Evolutionary conservation across 30 jellyfish, hydroid and myxozoan species (phyloP), one percentile per base, ranked within the genome.

Genomic region (Cassiopea xamachana): DNA sequence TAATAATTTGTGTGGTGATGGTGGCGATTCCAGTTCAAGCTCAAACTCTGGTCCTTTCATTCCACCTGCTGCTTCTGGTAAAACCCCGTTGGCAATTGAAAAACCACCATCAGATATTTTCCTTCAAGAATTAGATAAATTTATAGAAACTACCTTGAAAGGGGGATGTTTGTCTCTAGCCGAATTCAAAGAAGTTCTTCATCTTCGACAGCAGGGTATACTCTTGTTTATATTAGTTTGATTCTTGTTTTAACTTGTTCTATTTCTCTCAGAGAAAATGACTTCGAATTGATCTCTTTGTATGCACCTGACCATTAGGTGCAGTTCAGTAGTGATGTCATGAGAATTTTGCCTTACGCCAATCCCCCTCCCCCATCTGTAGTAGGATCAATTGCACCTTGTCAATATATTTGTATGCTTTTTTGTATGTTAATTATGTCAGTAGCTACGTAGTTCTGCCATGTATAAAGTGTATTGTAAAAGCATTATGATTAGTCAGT

Each of bases 71-170:
- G 94, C 95, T 7, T 85, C 93, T 7, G 93, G 95, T 45, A 90
- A 81, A 55, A 48, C 44, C 14, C 89, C 83, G 51, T n/a, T 60
- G n/a, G 60, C 85, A 19, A 49, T 60, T 39, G 93, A 89, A 12
- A 84, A 86, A 48, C 98, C 98, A 27, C 98, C 98, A 19, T 94
- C 98, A 16, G 98, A 94, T 9, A 81, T 94, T 6, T 94, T 88
- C 71, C 16, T 90, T 46, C 92, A 94, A 82, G 98, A 94, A 80
- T 81, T 94, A 60, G 88, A 91, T 61, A 94, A 83, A 64, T 94
- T 94, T 86, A 73, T 96, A 59, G 81, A 70, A 71, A 84, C 90
- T 12, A 82, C 98, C 3, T 80, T 94, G 46, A 89, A 85, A 60
- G 89, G 94, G 44, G 94, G 98, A 1, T 87, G 97, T 46, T 73